Evolutionary conservation across 1,140 invertebrate species (phyloP).

Genomic region (Tetraneura akinire): DNA sequence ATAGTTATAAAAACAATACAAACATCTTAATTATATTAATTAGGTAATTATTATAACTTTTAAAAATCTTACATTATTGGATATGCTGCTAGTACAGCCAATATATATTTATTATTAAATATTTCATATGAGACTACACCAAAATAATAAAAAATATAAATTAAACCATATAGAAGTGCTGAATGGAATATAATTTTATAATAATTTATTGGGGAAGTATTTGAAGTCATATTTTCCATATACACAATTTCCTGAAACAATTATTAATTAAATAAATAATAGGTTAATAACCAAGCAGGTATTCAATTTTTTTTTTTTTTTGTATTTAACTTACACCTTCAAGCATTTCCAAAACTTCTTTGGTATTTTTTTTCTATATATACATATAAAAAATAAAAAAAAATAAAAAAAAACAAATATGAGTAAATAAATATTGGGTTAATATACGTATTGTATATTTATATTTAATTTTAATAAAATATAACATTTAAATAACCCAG

Average conservation of each 20-base stretch:
- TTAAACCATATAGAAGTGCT: slow-evolving; percentile 75
- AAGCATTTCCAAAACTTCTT: slow-evolving; percentile 74
- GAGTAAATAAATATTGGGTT: too few relatives aligned
- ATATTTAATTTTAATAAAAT: too few relatives aligned
- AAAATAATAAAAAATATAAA: slow-evolving; percentile 76
- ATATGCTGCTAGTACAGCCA: slow-evolving; percentile 73
- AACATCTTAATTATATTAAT: neutral
- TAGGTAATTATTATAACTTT: slow-evolving; percentile 30
- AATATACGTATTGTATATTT: too few relatives aligned
- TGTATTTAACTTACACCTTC: slow-evolving; percentile 63
- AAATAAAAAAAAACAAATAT: too few relatives aligned
- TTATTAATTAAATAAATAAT: slow-evolving; percentile 35
- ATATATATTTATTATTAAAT: slow-evolving; percentile 70
- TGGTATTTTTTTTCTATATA: slow-evolving; percentile 80
- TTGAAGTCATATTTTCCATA: slow-evolving; percentile 76
- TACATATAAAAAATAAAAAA: slow-evolving; percentile 66
- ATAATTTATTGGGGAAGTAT: slow-evolving; percentile 77
- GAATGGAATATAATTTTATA: slow-evolving; percentile 78
- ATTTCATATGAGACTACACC: slow-evolving; percentile 72
- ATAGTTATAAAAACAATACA: slow-evolving; percentile 20
- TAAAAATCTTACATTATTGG: slow-evolving; percentile 78
- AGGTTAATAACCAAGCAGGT: slow-evolving; percentile 26
- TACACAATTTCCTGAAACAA: slow-evolving; percentile 71
- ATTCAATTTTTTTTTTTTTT: neutral
- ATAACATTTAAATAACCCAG: too few relatives aligned